These are phyloP conservation scores for Acanthurus lineatus DNA, from an alignment of 2,797 vertebrate genomes.

Conservation along the genomic window DNA sequence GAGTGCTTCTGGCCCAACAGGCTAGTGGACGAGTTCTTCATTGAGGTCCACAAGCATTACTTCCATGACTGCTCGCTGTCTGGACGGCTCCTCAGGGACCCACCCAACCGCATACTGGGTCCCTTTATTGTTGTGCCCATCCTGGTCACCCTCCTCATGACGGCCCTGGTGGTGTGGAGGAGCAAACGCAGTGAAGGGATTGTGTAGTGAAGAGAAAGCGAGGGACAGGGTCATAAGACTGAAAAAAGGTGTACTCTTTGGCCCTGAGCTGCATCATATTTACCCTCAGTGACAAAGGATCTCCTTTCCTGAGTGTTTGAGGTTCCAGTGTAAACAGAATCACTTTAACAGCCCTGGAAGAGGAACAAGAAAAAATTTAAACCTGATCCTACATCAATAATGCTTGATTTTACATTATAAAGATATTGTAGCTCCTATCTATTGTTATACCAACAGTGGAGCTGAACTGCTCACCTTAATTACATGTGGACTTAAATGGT, in stretches of 20 bases:
- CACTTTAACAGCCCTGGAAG: constrained; percentile 2
- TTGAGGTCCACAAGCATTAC: constrained; percentile 89
- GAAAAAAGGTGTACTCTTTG: constrained; percentile 30
- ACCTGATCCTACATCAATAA: constrained; percentile 27
- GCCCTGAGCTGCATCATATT: constrained; percentile 7
- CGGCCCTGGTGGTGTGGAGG: constrained; percentile 93
- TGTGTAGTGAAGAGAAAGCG: constrained; percentile 79
- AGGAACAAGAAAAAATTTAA: constrained; percentile 26
- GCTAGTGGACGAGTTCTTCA: constrained; percentile 93
- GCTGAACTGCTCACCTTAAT: constrained; percentile 16
- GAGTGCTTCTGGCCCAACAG: constrained; percentile 94
- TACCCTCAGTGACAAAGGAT: constrained; percentile 51
- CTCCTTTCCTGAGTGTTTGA: constrained; percentile 31
- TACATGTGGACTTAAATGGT: constrained; percentile 8
- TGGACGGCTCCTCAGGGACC: constrained; percentile 90
- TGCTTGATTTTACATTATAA: constrained; percentile 16
- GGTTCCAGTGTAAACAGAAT: background rate
- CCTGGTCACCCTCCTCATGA: constrained; percentile 92
- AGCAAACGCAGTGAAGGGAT: constrained; percentile 94
- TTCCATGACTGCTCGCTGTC: constrained; percentile 91
- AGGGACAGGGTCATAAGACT: constrained; percentile 16
- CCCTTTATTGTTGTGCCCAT: constrained; percentile 92
- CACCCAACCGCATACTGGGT: constrained; percentile 89
- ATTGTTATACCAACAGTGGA: background rate
- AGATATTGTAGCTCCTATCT: constrained; percentile 13